phyloP scores from a whole-genome alignment of 2,113 vertebrate genomes.

The Neomonachus schauinslandi region DNA sequence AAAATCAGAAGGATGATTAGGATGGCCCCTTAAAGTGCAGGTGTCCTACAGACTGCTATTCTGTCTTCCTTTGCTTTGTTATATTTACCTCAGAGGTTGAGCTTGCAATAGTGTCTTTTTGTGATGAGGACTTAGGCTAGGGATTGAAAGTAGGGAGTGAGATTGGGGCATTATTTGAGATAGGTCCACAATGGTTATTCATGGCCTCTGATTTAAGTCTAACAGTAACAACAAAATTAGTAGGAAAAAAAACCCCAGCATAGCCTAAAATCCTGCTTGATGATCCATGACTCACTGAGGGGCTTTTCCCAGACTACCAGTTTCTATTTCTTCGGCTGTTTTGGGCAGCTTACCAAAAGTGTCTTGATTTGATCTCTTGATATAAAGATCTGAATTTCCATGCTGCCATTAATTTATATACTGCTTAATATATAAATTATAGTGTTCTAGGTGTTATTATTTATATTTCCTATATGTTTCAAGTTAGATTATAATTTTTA shows the following conservation, averaged over 20 bases:
- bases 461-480: not conserved
- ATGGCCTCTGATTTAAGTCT: slow-evolving; percentile 4
- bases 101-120: not conserved
- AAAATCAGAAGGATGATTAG: not conserved
- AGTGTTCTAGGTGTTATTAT: not conserved
- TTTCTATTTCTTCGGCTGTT: not conserved
- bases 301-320: not conserved
- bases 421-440: not conserved
- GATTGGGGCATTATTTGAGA: not conserved
- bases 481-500: not conserved
- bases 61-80: not conserved
- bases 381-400: not conserved
- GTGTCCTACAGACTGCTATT: not conserved
- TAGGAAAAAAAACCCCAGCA: not conserved
- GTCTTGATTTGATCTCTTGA: not conserved
- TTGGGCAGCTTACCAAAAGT: not conserved
- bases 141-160: not conserved
- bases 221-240: not conserved
- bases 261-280: not conserved
- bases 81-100: not conserved
- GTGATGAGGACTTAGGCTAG: not conserved
- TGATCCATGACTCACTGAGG: not conserved
- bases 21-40: not conserved
- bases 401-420: not conserved
- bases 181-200: not conserved